Conservation (phyloP, 2,113 vertebrate genomes). For the Hemiscyllium ocellatum region DNA sequence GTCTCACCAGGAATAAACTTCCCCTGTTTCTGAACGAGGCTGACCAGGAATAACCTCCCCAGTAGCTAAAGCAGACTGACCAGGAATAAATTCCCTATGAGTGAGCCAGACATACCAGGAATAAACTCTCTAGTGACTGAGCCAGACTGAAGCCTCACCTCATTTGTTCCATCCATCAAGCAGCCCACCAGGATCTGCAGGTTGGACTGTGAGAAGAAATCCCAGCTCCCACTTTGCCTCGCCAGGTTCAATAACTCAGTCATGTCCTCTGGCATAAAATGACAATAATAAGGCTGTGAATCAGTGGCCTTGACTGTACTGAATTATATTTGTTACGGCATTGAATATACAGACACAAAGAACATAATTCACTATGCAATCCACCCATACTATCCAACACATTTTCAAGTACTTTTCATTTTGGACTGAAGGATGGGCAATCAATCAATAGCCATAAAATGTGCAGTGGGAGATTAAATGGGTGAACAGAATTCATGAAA, state of each 20-base stretch:
- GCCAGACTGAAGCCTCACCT: constrained; percentile 54
- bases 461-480: not conserved
- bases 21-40: not conserved
- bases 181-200: constrained; percentile 67
- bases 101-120: not conserved
- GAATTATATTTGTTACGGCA: not conserved
- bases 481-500: not conserved
- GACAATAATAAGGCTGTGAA: not conserved
- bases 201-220: constrained; percentile 67
- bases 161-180: constrained; percentile 77
- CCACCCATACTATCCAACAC: not conserved
- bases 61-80: not conserved
- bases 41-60: not conserved
- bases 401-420: not conserved
- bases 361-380: not conserved
- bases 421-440: not conserved
- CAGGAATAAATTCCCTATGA: not conserved
- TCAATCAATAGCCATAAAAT: not conserved
- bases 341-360: not conserved
- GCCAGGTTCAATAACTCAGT: constrained; percentile 59
- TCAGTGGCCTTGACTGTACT: not conserved
- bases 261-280: constrained; percentile 59
- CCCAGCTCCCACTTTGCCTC: constrained; percentile 62
- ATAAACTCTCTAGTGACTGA: not conserved
- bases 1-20: not conserved